These are phyloP conservation scores for Cirrhinus mrigala DNA, from an alignment of 2,797 vertebrate genomes.

Conservation along the genomic window DNA sequence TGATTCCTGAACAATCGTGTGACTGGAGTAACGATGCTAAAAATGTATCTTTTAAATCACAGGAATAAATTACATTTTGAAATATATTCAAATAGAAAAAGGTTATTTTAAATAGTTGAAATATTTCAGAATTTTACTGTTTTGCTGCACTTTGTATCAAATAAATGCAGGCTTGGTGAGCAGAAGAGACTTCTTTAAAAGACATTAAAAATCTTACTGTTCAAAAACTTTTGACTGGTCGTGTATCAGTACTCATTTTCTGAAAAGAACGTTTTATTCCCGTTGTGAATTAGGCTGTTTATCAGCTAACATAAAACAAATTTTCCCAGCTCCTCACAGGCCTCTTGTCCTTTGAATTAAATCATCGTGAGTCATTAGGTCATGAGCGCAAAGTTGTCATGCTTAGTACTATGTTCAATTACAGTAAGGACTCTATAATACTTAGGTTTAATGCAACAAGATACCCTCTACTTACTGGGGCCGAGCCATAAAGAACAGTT, in stretches of 20 bases:
- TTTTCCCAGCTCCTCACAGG: constrained; percentile 24
- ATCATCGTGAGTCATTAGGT: constrained; percentile 50
- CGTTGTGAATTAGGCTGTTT: constrained; percentile 15
- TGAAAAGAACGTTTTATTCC: background rate
- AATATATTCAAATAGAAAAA: no score
- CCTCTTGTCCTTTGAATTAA: constrained; percentile 52
- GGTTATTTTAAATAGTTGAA: no score
- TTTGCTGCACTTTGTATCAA: no score
- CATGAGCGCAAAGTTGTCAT: constrained; percentile 53
- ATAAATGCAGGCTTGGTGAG: no score
- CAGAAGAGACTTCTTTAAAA: no score
- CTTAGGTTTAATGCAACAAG: constrained; percentile 67
- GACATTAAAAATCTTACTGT: no score
- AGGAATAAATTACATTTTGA: no score
- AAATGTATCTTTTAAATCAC: no score
- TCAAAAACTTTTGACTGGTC: no score
- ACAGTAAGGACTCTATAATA: constrained; percentile 66
- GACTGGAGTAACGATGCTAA: no score
- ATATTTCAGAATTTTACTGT: no score
- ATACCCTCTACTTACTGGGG: constrained; percentile 66
- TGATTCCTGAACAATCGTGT: no score
- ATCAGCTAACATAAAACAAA: constrained; percentile 32
- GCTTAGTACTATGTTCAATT: constrained; percentile 55
- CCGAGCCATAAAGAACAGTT: constrained; percentile 67
- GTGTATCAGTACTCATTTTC: background rate